Conservation (phyloP, 2,113 vertebrate species). For the Serilophus lunatus region DNA sequence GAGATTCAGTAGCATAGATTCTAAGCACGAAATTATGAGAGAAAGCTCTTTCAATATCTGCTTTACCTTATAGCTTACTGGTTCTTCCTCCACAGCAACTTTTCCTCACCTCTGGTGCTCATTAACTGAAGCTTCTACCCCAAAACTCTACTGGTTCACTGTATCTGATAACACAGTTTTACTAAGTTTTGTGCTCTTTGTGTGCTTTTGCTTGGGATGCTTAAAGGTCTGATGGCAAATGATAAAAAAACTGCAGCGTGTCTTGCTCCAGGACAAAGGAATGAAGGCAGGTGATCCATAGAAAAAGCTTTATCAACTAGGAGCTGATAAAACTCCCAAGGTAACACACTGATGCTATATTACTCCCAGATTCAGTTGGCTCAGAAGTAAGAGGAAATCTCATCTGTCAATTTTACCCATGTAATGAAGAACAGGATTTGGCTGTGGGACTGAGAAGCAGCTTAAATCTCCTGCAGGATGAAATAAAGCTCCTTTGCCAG, state of each 20-base stretch:
- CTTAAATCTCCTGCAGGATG: neutral
- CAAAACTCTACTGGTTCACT: neutral
- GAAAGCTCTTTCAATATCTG: neutral
- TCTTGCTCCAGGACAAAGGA: neutral
- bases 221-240: neutral
- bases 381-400: constrained; percentile 32
- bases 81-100: neutral
- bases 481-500: neutral
- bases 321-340: constrained; percentile 24
- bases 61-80: neutral
- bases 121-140: neutral
- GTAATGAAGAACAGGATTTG: constrained; percentile 52
- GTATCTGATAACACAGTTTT: neutral
- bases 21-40: neutral
- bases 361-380: constrained; percentile 42
- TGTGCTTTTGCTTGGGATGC: neutral
- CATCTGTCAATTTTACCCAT: neutral
- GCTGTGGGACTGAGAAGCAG: neutral
- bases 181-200: neutral
- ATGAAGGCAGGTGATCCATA: constrained; percentile 20
- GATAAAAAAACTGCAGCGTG: neutral
- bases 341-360: constrained; percentile 26
- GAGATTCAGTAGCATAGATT: neutral
- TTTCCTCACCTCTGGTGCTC: neutral
- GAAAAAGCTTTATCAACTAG: constrained; percentile 12